phyloP scores from a whole-genome alignment of 2,113 vertebrate genomes.

The Cinclus cinclus region DNA sequence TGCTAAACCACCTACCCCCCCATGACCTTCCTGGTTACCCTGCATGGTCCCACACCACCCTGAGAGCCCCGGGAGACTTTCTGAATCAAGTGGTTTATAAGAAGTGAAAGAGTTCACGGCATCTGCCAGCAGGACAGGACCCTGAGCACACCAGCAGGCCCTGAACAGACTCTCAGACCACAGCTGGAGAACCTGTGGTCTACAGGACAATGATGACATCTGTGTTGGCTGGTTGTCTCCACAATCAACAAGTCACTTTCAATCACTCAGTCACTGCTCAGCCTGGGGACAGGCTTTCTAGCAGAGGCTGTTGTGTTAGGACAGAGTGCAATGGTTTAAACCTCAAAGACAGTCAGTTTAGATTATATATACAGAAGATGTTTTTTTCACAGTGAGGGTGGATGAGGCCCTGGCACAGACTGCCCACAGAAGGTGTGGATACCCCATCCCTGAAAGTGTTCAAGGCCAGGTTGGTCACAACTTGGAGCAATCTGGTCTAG shows the following conservation, averaged over 20 bases:
- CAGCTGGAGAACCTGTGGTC: background rate
- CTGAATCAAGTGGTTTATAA: background rate
- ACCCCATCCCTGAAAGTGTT: background rate
- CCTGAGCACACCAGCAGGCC: background rate
- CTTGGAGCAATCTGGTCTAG: rapidly evolving
- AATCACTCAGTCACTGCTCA: background rate
- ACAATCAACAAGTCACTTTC: background rate
- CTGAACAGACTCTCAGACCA: rapidly evolving
- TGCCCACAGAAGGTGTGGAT: background rate
- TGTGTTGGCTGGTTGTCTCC: background rate
- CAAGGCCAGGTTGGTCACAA: rapidly evolving
- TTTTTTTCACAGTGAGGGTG: background rate
- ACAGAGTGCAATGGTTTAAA: background rate
- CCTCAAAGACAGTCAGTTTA: background rate
- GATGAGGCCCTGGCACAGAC: rapidly evolving
- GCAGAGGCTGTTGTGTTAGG: background rate
- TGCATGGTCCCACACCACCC: background rate
- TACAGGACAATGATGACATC: rapidly evolving
- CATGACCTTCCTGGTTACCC: background rate
- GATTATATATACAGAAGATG: background rate
- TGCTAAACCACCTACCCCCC: background rate
- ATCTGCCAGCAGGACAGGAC: background rate
- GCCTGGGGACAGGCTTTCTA: background rate
- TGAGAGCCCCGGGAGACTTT: background rate
- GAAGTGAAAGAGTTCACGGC: background rate